Percentiles rank a stretch among this genome's conserved stretches.
These are phyloP conservation scores for Bombus huntii DNA, from an alignment of 1,140 invertebrate species.

Conservation along the genomic window DNA sequence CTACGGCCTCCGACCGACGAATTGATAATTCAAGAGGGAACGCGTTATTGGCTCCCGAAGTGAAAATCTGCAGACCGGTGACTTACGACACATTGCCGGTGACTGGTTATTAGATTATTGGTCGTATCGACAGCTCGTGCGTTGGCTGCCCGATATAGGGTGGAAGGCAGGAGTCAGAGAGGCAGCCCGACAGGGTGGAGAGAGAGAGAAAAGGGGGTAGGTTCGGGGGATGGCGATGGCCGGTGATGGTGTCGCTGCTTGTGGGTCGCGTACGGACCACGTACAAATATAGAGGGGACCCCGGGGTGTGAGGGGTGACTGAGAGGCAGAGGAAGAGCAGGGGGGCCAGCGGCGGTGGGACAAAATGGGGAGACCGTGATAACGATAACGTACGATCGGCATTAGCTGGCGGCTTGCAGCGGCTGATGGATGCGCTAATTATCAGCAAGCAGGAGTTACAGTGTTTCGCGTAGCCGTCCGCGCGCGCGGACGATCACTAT, in stretches of 20 bases:
- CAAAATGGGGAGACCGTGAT: conserved; percentile 78
- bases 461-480: conserved; percentile 69
- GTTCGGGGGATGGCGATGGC: conserved; percentile 2
- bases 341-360: conserved; percentile 52
- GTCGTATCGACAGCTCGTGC: conserved; percentile 81
- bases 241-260: conserved; percentile 53
- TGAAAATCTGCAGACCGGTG: conserved; percentile 78
- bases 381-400: conserved; percentile 83
- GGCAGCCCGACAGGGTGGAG: conserved; percentile 26
- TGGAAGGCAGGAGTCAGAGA: conserved; percentile 28
- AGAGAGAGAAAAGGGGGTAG: background rate
- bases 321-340: background rate
- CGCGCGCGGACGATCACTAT: conserved; percentile 53
- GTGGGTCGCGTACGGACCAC: conserved; percentile 72
- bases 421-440: conserved; percentile 83
- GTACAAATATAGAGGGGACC: conserved; percentile 68
- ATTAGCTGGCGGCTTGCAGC: conserved; percentile 82
- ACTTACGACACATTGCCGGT: conserved; percentile 79
- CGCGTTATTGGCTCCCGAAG: conserved; percentile 74
- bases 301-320: conserved; percentile 8
- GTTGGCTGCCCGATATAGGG: conserved; percentile 71
- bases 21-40: conserved; percentile 62
- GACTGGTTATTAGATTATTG: conserved; percentile 83
- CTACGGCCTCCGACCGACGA: conserved; percentile 36
- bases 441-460: conserved; percentile 83